Base-by-base conservation (phyloP, 1,140 invertebrate species). In the Monochamus saltuarius region DNA sequence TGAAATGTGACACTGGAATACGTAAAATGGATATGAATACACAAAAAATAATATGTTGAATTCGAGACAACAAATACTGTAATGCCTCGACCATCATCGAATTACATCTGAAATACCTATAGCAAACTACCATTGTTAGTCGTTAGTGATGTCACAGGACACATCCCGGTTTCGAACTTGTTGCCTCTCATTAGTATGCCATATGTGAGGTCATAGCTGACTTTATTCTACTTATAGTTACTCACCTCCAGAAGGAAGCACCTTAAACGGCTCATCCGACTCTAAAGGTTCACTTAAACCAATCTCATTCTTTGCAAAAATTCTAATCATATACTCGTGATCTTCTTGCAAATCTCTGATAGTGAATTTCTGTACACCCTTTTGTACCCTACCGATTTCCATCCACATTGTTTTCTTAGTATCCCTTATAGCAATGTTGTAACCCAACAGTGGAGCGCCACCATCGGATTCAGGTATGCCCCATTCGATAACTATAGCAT, bases 401-500 rank as follows among this genome's bases (percentile, higher is more conserved):
- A 95, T 95, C 94, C 94, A 97, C 92, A 95, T 95, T 3, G 91
- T 95, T 73, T 94, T 93, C 72, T 88, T 89, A 38, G 87, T 83
- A 73, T 99, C 97, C 67, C 91, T 85, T 53, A 98, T 91, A 9
- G 94, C 94, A 65, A 98, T 90, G 67, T 93, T 94, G 76, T 98
- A 98, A 17, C 90, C 90, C 66, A 91, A 84, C 42, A 98, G 80
- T 10, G 94, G 92, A 36, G 94, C 88, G 45, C 94, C 95, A 43
- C 95, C 95, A 78, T 98, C 95, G 67, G 85, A 89, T 79, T 97
- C 94, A 7, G 95, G 95, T 59, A 89, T 87, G 54, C 94, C 92
- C 94, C 94, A 97, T 78, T 92, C 94, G 69, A 98, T 87, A 72
- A 93, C 82, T 71, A 92, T 85, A 54, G 92, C 85, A 79, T 94